Evolutionary conservation across 1,140 invertebrate species (phyloP), one percentile per base, ranked within the genome.

Genomic region (Goniozus legneri): DNA sequence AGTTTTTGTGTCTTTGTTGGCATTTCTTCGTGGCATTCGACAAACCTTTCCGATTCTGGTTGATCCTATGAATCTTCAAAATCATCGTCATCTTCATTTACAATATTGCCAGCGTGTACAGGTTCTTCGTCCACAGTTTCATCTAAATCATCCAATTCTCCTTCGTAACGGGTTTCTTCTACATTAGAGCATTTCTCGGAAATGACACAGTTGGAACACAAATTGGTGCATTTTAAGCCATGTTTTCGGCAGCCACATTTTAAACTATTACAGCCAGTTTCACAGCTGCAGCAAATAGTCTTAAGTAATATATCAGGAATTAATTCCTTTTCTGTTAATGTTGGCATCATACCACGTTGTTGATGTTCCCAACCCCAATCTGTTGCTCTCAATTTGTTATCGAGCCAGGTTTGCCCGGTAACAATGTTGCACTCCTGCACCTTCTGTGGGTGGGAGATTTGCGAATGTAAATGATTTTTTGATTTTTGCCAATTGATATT

Each of bases 331-430:
- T 33, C 12, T 15, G 32, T 33, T 8, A 4, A n/a, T 33, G 14
- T 14, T 40, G 20, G 38, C 8, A 10, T 22, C 2, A 40, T n/a
- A 14, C n/a, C 10, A 13, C n/a, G 13, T 7, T 21, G 22, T 24
- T n/a, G 19, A 4, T 14, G 2, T 18, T 35, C 50, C 67, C 65
- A 71, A 34, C 61, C 61, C 62, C 64, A 73, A 50, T 58, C 56
- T 53, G 65, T 48, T 31, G 69, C 67, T 54, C 67, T 50, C 50
- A 72, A 59, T 45, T 71, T 40, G 24, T 69, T 48, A 32, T 61
- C 60, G 62, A 70, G 47, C 70, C 70, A 75, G 32, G 46, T 73
- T 73, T n/a, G 71, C 65, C 44, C 71, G 54, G 31, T 65, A 62
- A n/a, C 14, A n/a, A 38, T 52, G 50, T 13, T 43, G n/a, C 2